A percentile compares a stretch with the other conserved stretches of the same genome.
These are phyloP conservation scores for Nyctibius grandis DNA, from an alignment of 2,797 vertebrate species.

Conservation along the genomic window DNA sequence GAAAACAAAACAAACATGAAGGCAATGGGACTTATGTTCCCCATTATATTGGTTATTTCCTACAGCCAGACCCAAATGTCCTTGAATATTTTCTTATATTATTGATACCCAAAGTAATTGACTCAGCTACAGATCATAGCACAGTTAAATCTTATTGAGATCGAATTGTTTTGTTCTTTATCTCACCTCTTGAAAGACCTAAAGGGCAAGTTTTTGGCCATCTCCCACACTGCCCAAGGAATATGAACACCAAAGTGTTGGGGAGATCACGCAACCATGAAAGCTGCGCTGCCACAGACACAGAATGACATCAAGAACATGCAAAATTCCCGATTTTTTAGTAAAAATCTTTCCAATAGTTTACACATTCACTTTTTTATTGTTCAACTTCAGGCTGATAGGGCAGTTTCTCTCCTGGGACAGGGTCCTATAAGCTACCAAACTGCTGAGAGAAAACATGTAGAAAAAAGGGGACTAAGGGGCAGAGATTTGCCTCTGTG, in stretches of 20 bases:
- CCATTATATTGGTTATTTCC: background rate
- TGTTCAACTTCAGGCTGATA: background rate
- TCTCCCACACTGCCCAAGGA: background rate
- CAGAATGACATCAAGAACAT: background rate
- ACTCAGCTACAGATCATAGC: background rate
- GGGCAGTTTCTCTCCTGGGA: background rate
- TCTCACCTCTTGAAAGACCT: background rate
- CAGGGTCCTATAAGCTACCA: background rate
- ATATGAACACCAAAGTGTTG: background rate
- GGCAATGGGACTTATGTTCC: background rate
- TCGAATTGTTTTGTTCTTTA: background rate
- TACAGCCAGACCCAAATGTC: background rate
- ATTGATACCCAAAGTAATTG: background rate
- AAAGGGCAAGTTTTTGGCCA: background rate
- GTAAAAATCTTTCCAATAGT: background rate
- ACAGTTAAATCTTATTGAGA: background rate
- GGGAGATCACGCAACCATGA: background rate
- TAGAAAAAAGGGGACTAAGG: background rate
- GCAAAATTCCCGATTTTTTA: background rate
- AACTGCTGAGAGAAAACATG: background rate
- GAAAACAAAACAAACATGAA: background rate
- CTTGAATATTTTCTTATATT: background rate
- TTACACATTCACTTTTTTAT: background rate
- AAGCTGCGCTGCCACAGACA: background rate
- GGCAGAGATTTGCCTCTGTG: background rate